Evolutionary conservation across 2,888 invertebrate species (phyloP), one percentile per base, ranked within the genome.

Genomic region (Eurytoma californica): DNA sequence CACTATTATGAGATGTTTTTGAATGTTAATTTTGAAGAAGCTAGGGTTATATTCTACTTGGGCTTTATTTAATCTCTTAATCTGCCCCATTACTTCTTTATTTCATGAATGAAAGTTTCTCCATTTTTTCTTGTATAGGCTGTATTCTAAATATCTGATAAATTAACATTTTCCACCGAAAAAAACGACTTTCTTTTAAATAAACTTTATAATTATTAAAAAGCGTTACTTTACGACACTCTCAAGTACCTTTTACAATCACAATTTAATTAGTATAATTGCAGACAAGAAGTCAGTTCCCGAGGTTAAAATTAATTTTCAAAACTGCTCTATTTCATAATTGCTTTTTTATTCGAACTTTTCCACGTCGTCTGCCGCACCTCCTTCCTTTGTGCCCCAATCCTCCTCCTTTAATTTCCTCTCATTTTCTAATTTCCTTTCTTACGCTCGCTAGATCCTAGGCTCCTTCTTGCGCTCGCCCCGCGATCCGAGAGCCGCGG

Each of bases 391-490:
- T 9, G 18, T 58, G 7, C 20, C 24, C 60, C 24, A 14, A 28
- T 18, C 39, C 65, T 39, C 47, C 4, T 39, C 47, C 65, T 47
- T 65, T 65, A 16, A 65, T 65, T 65, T 65, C 18, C 47, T 65
- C 65, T 65, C 39, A 24, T 75, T 18, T 67, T 39, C 57, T 63
- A 20, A 58, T 58, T 60, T 60, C 60, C 60, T 60, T 60, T 24
- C 24, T 60, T 24, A 13, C 14, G 13, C 20, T 5, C 20, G 3
- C 18, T 24, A 13, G 24, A 12, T 13, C 60, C 63, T 12, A 2
- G 47, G 7, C 24, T 13, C 9, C 24, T 28, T 72, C 61, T 60
- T 60, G 3, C 18, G 58, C 51, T 60, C 16, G 39, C 3, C 3
- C 39, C 39, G 39, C 5, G 39, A 4, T 4, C 4, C 4, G 39